Evolutionary conservation across 64 coral and sea anemone genomes (phyloP), one percentile per base, ranked within the genome.

Genomic region (Dendrophyllia cribrosa): DNA sequence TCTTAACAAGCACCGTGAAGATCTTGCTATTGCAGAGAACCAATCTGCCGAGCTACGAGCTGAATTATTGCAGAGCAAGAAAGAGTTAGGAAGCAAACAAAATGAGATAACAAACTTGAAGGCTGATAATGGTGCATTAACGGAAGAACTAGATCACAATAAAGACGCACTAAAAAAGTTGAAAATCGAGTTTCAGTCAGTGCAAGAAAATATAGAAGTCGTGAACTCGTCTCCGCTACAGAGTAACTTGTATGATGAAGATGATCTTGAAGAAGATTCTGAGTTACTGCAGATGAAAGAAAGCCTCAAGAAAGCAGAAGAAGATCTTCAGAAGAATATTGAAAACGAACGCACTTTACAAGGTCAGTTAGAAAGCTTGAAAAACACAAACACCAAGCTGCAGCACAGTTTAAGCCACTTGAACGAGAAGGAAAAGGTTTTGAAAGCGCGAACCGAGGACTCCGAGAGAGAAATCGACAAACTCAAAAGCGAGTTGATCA

Each of bases 91-190:
- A 16, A 24, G 20, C 5, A 84, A 22, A 15, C 3, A 51, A 46
- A 84, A 21, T 67, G 62, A 66, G 20, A 49, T 68, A 5, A 21
- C 14, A 51, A 43, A 47, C 4, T 51, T 84, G 46, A 84, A 48
- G 44, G 63, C 60, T 66, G 44, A 68, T 26, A 84, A 84, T 19
- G 43, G 17, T 51, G 26, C 43, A 20, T 24, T 84, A 51, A 66
- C 51, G n/a, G 47, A 84, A 67, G 80, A 84, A 84, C 19, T 84
- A 15, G 43, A 52, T 49, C 62, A 51, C 9, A 67, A 64, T 67
- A 84, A 84, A 51, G 80, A 84, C 50, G 43, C 17, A 51, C 20
- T 84, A 2, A 68, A 67, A 43, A 66, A n/a, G 80, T 51, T 84
- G 62, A 84, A 84, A 68, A 24, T 84, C 20, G 80, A 84, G n/a